A percentile compares a stretch with the other conserved stretches of the same genome.
Conservation (phyloP, 2,113 vertebrate species). For the Glaucomys volans region DNA sequence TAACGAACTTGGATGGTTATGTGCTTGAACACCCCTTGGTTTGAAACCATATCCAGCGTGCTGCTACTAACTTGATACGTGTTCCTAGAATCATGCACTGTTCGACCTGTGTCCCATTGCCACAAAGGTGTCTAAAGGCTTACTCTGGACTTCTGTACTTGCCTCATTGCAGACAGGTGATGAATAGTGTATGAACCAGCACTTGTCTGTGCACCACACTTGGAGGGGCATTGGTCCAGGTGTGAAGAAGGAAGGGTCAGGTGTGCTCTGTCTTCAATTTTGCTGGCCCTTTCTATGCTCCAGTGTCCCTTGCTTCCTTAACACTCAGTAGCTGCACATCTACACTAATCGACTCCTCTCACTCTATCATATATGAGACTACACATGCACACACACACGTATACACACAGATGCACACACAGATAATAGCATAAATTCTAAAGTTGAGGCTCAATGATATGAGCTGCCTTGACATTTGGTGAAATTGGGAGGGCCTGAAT, state of each 20-base stretch:
- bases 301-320: background rate
- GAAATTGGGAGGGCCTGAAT: background rate
- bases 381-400: background rate
- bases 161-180: background rate
- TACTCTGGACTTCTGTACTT: background rate
- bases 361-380: too few species aligned
- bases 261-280: fast-evolving
- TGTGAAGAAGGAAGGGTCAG: background rate
- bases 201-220: background rate
- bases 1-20: background rate
- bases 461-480: background rate
- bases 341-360: background rate
- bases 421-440: background rate
- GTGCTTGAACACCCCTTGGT: background rate
- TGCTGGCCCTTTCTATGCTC: background rate
- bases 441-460: background rate
- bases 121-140: background rate
- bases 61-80: background rate
- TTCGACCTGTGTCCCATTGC: background rate
- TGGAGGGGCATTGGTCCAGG: background rate
- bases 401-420: background rate
- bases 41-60: background rate
- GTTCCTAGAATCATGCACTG: background rate
- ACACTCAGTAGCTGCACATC: background rate
- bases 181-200: background rate